Base-by-base conservation (phyloP, 2,797 vertebrate genomes). In the Buphagus erythrorhynchus region DNA sequence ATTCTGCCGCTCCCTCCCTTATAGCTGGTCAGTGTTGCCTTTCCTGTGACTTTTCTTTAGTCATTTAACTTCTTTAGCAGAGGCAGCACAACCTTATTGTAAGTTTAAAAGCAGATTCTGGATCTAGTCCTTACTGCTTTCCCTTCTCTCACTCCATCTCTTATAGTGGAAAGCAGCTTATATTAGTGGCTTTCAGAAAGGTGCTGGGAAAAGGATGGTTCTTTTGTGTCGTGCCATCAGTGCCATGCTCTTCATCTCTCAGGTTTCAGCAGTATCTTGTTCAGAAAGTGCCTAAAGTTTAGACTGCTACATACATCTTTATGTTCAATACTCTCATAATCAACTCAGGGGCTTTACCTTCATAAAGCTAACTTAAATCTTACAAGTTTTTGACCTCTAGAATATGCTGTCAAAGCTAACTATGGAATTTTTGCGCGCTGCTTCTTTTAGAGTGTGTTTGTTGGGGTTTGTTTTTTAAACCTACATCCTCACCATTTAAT, bases 401-500 rank as follows among this genome's bases (percentile, higher is more conserved):
- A 66, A 52, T 69, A 45, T 63, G 36, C 40, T 63, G 0, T 42
- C 63, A 45, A 26, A 57, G 45, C n/a, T 13, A 57, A 38, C 45
- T 31, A 10, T 2, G 7, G 21, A 17, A 28, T 57, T 43, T 54
- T 12, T 18, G 2, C 33, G 8, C 4, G 2, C 22, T 33, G 0
- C 33, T 84, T 68, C 43, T 19, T 88, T 54, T 68, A 58, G 22
- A n/a, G 9, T 55, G 6, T 62, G 15, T 33, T 19, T 51, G 11
- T 33, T 17, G n/a, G 29, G 17, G 13, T 38, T 65, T 25, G 22
- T n/a, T 43, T 80, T 72, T 48, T 54, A 42, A 75, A 46, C 9
- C 3, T 1, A 0, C 38, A 46, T 72, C 51, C 26, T 86, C 49
- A 19, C 28, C 8, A 4, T 63, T 93, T 68, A 43, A 36, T 54